Evolutionary conservation across 1,140 invertebrate genomes (phyloP).

Genomic region (Drosophila subpulchrella): DNA sequence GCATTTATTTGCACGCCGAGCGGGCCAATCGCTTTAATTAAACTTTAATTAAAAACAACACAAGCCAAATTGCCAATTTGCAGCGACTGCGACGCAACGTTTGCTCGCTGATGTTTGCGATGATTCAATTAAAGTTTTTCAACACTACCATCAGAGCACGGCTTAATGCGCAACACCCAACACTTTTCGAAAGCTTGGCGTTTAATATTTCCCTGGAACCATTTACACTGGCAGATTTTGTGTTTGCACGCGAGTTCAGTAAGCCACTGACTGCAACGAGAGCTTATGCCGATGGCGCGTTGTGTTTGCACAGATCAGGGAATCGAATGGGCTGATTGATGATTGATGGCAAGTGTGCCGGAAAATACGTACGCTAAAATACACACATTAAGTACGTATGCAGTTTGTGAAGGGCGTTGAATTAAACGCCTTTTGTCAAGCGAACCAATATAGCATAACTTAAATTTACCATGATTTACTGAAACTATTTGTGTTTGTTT

Average conservation of each 20-base stretch:
- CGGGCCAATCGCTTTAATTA: slow-evolving; percentile 73
- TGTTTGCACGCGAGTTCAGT: slow-evolving; percentile 35
- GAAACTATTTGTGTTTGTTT: neutral
- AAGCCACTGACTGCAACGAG: slow-evolving; percentile 20
- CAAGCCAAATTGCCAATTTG: slow-evolving; percentile 74
- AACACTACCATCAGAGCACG: slow-evolving; percentile 50
- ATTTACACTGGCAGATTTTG: slow-evolving; percentile 28
- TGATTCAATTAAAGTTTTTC: slow-evolving; percentile 79
- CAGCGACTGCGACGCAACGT: slow-evolving; percentile 14
- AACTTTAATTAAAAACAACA: slow-evolving; percentile 79
- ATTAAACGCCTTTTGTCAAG: neutral
- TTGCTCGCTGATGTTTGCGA: slow-evolving; percentile 61
- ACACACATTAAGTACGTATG: slow-evolving; percentile 10
- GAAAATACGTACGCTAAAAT: slow-evolving; percentile 13
- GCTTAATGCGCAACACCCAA: slow-evolving; percentile 30
- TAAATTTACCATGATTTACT: neutral
- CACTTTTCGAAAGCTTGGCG: slow-evolving; percentile 5
- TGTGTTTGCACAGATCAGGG: slow-evolving; percentile 16
- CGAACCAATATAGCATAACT: neutral
- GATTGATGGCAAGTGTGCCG: slow-evolving; percentile 12
- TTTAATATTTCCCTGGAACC: slow-evolving; percentile 25
- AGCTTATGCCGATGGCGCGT: slow-evolving; percentile 8
- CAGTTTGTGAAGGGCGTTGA: neutral
- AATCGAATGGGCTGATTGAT: slow-evolving; percentile 7
- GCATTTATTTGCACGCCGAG: slow-evolving; percentile 33